phyloP scores from a whole-genome alignment of 2,888 invertebrate genomes.

The Microplitis deprimator region DNA sequence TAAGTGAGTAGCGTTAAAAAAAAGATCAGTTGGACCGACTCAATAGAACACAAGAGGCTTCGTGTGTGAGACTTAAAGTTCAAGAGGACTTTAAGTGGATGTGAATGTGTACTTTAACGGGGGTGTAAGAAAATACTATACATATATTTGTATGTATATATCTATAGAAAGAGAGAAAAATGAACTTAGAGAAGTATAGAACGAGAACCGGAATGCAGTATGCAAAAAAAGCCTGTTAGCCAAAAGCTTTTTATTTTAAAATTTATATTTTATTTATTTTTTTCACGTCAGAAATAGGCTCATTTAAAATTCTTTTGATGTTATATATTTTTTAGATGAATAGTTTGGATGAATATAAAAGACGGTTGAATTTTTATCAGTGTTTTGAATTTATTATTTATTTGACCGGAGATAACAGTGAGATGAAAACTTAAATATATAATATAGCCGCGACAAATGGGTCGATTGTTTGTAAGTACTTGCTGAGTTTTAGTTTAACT shows the following conservation, averaged over 20 bases:
- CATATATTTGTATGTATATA: not conserved
- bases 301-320: not conserved
- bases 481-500: not conserved
- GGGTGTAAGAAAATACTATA: not conserved
- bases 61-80: not conserved
- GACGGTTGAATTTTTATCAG: not conserved
- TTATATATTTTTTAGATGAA: not conserved
- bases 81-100: not conserved
- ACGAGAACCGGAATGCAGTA: not conserved
- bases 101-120: not conserved
- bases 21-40: not conserved
- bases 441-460: not conserved
- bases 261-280: not conserved
- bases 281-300: not conserved
- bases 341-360: not conserved
- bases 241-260: not conserved
- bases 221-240: not conserved
- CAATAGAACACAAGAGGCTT: not conserved
- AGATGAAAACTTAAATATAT: not conserved
- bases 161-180: not conserved
- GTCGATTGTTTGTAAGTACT: not conserved
- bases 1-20: not conserved
- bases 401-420: not conserved
- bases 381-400: not conserved
- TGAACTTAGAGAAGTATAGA: not conserved